Percentiles rank a stretch among this genome's conserved stretches.
Evolutionary conservation across 1,140 invertebrate genomes (phyloP).

Genomic region (Eumeta japonica): DNA sequence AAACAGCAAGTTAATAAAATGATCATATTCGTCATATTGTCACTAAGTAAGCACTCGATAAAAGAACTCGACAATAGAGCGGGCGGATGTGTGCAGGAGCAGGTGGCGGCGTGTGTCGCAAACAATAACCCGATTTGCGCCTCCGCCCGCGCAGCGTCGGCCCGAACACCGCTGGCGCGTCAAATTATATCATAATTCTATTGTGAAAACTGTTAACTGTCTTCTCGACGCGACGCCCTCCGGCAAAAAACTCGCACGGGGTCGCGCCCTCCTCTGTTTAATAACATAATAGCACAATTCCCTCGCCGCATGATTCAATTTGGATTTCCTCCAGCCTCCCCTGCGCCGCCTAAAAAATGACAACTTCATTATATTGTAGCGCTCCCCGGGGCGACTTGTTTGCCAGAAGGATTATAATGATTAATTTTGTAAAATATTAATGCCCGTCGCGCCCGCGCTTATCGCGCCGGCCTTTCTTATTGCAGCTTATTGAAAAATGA

Average conservation of each 20-base stretch:
- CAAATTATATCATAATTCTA: conserved; percentile 58
- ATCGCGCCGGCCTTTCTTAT: conserved; percentile 35
- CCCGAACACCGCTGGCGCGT: conserved; percentile 30
- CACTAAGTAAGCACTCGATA: no score
- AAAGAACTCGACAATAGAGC: no score
- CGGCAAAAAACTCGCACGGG: conserved; percentile 40
- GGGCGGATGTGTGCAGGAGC: no score
- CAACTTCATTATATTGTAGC: conserved; percentile 57
- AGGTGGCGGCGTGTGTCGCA: no score
- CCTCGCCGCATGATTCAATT: conserved; percentile 61
- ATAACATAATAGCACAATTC: conserved; percentile 62
- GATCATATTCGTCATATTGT: no score
- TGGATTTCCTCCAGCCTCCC: conserved; percentile 58
- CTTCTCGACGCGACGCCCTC: conserved; percentile 40
- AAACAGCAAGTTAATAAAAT: no score
- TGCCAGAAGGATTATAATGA: conserved; percentile 57
- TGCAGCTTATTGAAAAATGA: conserved; percentile 33
- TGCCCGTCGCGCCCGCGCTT: conserved; percentile 38
- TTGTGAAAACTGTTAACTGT: conserved; percentile 57
- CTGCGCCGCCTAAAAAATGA: conserved; percentile 52
- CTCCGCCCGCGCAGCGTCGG: conserved; percentile 2
- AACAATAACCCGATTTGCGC: conserved; percentile 13
- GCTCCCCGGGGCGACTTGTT: conserved; percentile 50
- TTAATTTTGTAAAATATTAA: conserved; percentile 58
- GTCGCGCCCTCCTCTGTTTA: conserved; percentile 58